Percentiles rank a stretch among this genome's conserved stretches.
Evolutionary conservation across 2,113 vertebrate genomes (phyloP).

Genomic region (Neotragus pygmaeus): DNA sequence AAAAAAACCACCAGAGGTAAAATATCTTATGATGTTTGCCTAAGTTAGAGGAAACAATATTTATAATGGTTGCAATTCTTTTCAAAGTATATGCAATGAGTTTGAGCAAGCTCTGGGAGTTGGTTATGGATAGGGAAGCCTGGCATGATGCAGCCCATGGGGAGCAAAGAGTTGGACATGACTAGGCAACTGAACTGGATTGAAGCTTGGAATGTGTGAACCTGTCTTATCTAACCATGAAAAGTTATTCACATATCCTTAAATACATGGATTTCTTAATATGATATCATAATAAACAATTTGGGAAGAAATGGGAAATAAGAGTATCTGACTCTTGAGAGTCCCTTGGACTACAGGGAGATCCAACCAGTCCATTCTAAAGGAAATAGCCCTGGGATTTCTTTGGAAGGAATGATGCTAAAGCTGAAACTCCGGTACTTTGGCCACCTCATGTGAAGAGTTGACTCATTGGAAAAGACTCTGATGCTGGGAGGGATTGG

Average conservation of each 20-base stretch:
- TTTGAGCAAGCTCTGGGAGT: neutral
- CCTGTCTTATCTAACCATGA: neutral
- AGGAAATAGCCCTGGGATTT: neutral
- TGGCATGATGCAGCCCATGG: neutral
- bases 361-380: neutral
- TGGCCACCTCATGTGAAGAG: neutral
- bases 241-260: neutral
- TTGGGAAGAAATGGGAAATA: neutral
- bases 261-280: neutral
- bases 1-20: neutral
- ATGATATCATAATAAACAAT: neutral
- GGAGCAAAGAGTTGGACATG: neutral
- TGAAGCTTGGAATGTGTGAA: neutral
- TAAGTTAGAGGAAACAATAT: neutral
- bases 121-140: neutral
- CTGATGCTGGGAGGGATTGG: too few species aligned
- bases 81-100: neutral
- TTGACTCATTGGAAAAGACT: neutral
- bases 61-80: neutral
- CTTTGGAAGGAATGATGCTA: neutral
- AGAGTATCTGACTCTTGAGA: neutral
- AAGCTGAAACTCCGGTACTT: neutral
- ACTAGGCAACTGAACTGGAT: fast-evolving
- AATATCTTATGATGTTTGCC: neutral
- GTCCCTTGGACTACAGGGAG: neutral